Percentiles rank a stretch among this genome's conserved stretches.
Evolutionary conservation across 1,140 invertebrate genomes (phyloP).

Genomic region (Bombus cullumanus): DNA sequence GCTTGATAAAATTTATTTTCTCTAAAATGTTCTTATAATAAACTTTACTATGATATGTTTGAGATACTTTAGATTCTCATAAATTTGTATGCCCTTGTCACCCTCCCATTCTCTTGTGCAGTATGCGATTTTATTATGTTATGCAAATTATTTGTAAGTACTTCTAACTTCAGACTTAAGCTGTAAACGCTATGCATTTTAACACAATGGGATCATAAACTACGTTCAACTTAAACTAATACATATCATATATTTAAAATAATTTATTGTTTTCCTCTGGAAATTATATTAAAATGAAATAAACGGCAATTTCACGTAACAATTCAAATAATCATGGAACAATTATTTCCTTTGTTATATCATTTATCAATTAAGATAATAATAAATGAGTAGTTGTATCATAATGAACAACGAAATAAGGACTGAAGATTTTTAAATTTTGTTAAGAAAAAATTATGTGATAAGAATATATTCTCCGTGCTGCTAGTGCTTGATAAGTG

Average conservation of each 20-base stretch:
- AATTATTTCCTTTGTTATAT: too few species aligned
- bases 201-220: background rate
- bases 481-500: too few species aligned
- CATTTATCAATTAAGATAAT: too few species aligned
- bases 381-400: too few species aligned
- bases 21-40: too few species aligned
- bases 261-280: background rate
- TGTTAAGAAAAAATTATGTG: too few species aligned
- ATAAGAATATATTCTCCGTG: too few species aligned
- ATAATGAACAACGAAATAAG: too few species aligned
- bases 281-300: background rate
- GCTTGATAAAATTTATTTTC: background rate
- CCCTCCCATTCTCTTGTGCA: background rate
- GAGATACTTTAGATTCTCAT: background rate
- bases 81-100: background rate
- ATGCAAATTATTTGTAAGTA: background rate
- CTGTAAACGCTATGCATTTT: background rate
- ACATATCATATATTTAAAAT: background rate
- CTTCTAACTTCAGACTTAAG: conserved; percentile 1
- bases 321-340: too few species aligned
- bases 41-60: background rate
- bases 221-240: background rate
- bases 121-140: background rate
- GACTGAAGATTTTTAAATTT: too few species aligned
- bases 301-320: too few species aligned